Evolutionary conservation across 2,113 vertebrate species (phyloP).

Genomic region (Acinonyx jubatus): DNA sequence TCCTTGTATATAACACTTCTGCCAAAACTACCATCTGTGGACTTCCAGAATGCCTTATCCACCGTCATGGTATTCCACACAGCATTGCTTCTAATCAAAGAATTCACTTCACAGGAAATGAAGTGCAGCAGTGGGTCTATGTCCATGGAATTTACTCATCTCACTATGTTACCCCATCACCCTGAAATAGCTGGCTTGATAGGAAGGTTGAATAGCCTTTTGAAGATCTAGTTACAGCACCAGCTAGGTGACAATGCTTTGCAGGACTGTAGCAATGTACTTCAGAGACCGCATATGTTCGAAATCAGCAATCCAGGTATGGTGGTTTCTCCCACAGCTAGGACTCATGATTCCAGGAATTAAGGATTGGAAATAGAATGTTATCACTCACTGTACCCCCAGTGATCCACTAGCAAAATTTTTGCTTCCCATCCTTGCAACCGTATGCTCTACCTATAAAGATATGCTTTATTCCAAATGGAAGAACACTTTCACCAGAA

Average conservation of each 20-base stretch:
- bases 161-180: not conserved
- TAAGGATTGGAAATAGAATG: not conserved
- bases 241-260: not conserved
- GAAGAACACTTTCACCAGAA: not conserved
- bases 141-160: not conserved
- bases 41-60: not conserved
- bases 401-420: not conserved
- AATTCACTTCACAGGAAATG: not conserved
- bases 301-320: not conserved
- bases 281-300: not conserved
- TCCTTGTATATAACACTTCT: not conserved
- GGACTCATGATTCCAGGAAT: not conserved
- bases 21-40: not conserved
- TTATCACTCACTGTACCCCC: not conserved
- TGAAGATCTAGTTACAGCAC: not conserved
- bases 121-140: not conserved
- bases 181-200: not conserved
- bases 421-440: not conserved
- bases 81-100: not conserved
- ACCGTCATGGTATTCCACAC: not conserved
- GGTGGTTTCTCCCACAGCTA: not conserved
- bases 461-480: not conserved
- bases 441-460: not conserved
- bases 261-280: not conserved
- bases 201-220: not conserved